These are phyloP conservation scores for Diadophis punctatus DNA, from an alignment of 2,113 vertebrate species.

Conservation along the genomic window DNA sequence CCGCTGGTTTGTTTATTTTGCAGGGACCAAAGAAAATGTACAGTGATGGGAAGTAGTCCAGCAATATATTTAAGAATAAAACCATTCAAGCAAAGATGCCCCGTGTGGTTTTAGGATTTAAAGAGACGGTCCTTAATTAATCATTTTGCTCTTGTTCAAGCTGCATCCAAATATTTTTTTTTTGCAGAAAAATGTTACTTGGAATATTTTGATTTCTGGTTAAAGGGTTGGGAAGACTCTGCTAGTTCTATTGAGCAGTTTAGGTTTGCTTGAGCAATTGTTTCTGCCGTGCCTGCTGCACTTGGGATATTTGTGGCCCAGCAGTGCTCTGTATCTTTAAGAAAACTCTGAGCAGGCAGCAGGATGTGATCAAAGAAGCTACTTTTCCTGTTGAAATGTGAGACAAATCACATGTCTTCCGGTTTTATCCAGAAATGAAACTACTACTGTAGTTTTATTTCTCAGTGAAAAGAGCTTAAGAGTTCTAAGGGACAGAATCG, in stretches of 20 bases:
- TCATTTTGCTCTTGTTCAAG: neutral
- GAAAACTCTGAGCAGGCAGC: neutral
- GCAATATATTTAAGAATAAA: neutral
- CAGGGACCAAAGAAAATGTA: neutral
- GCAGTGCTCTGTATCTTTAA: slow-evolving; percentile 16
- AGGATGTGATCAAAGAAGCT: neutral
- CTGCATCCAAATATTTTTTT: neutral
- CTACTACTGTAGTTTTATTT: neutral
- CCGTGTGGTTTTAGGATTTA: neutral
- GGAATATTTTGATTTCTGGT: neutral
- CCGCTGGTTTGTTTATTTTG: neutral
- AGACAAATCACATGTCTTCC: neutral
- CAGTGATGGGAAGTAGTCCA: neutral
- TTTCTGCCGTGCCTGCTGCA: neutral
- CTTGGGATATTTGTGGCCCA: neutral
- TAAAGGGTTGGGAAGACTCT: too few relatives aligned
- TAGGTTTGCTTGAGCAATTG: neutral
- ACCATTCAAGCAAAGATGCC: neutral
- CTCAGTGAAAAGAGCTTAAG: neutral
- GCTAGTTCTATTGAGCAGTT: neutral
- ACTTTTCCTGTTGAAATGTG: slow-evolving; percentile 12
- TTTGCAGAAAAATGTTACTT: neutral
- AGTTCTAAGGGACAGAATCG: neutral
- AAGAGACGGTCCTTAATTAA: neutral
- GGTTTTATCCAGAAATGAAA: neutral